Evolutionary conservation across 1,140 invertebrate genomes (phyloP).

Genomic region (Zaprionus taronus): DNA sequence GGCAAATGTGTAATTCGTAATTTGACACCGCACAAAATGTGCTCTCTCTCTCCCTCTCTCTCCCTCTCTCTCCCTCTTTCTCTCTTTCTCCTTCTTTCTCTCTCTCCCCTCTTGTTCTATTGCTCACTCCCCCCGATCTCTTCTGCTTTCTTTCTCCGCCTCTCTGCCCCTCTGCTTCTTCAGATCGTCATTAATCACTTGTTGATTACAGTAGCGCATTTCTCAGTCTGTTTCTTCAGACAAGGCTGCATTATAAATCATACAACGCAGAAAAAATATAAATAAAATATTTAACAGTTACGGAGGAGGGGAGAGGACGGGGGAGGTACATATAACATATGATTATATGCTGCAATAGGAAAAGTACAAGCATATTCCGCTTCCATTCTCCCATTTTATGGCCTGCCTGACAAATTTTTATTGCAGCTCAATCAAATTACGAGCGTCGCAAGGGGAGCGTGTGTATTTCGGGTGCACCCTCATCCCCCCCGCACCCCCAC

Average conservation of each 20-base stretch:
- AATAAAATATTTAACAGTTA: conserved; percentile 7
- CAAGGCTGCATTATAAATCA: conserved; percentile 64
- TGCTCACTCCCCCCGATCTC: background rate
- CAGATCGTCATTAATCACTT: conserved; percentile 71
- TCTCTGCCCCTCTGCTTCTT: background rate
- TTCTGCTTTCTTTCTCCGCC: background rate
- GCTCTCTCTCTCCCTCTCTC: background rate
- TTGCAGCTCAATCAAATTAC: conserved; percentile 75
- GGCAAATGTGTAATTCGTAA: conserved; percentile 41
- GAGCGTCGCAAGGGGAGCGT: conserved; percentile 16
- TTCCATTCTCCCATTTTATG: conserved; percentile 27
- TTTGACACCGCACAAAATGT: conserved; percentile 22
- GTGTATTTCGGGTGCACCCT: conserved; percentile 1
- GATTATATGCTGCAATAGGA: conserved; percentile 53
- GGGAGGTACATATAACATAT: conserved; percentile 24
- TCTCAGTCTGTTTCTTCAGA: conserved; percentile 37
- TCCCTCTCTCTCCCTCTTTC: too few species aligned
- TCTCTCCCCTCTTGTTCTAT: conserved; percentile 1
- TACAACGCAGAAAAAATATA: conserved; percentile 36
- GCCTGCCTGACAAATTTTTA: conserved; percentile 73
- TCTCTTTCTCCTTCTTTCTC: too few species aligned
- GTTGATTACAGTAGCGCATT: conserved; percentile 62
- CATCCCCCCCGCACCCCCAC: background rate
- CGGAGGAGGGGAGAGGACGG: background rate
- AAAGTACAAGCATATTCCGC: background rate